Conservation (phyloP, 2,797 vertebrate genomes). For the Gastrophryne carolinensis region DNA sequence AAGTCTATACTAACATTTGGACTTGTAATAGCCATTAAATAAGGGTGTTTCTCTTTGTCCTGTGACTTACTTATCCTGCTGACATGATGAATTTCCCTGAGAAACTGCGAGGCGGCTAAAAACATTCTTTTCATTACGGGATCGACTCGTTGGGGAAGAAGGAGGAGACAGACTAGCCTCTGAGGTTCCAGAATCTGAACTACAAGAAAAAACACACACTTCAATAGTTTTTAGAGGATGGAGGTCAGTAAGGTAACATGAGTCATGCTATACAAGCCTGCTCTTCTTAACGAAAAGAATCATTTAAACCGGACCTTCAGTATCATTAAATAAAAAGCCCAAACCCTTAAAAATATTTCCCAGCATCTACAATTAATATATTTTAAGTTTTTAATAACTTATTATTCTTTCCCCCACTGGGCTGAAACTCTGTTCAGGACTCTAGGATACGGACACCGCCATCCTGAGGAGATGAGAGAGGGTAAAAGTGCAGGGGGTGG, state of each 20-base stretch:
- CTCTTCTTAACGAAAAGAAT: no score
- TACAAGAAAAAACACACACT: slow-evolving; percentile 71
- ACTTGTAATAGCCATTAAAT: slow-evolving; percentile 44
- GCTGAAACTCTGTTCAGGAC: no score
- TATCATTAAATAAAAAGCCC: no score
- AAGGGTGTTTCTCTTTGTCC: slow-evolving; percentile 59
- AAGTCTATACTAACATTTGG: not conserved
- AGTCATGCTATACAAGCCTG: slow-evolving; percentile 57
- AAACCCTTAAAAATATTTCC: no score
- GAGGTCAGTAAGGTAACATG: slow-evolving; percentile 65
- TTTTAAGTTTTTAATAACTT: no score
- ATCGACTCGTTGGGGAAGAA: slow-evolving; percentile 78
- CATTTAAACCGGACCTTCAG: no score
- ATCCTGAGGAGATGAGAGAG: no score
- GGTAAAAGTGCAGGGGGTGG: no score
- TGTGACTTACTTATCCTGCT: slow-evolving; percentile 81
- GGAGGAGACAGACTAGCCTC: slow-evolving; percentile 80
- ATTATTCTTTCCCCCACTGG: no score
- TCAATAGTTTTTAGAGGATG: slow-evolving; percentile 59
- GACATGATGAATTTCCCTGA: slow-evolving; percentile 75
- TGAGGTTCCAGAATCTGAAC: slow-evolving; percentile 80
- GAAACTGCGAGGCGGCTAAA: slow-evolving; percentile 81
- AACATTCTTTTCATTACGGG: slow-evolving; percentile 82
- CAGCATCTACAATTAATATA: no score
- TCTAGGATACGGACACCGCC: no score